Base-by-base conservation (phyloP, 1,140 invertebrate species). In the Aporrectodea caliginosa region DNA sequence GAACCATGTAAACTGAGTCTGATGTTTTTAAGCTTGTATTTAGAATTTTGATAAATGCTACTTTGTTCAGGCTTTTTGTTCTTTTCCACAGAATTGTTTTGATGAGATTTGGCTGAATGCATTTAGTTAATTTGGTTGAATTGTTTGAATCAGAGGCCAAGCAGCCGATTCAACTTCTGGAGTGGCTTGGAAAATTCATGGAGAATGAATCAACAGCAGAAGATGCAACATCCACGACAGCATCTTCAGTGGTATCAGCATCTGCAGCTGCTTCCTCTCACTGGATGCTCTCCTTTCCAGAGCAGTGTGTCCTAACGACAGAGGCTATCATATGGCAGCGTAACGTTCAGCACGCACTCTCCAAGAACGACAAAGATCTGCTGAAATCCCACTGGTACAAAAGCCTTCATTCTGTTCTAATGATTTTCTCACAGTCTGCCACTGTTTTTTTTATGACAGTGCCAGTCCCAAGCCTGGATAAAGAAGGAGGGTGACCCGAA, bases 321-420 rank as follows among this genome's bases (percentile, higher is more conserved):
- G 87, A 88, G 75, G 84, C 83, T 1, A 84, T 88, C n/a, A 80
- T 87, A 58, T 88, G 85, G 85, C 83, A 85, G 77, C 77, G 84
- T 35, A 75, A 74, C 27, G 82, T 87, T 29, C 80, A 79, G 31
- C 79, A 80, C 16, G 77, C 75, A 43, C 82, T 88, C 12, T 84
- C 85, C 73, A 85, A 84, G 77, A 68, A 70, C n/a, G 78, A 81
- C 30, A 35, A 34, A 69, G 74, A 69, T 35, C 72, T 43, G 32
- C 69, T 81, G 31, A 70, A 35, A 69, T 30, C 35, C 22, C 31
- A 68, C 0, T 72, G 75, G 80, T 79, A 75, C 27, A 31, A 2
- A 69, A 69, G 14, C 58, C 27, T 69, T 14, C 14, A 69, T 69
- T 14, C 14, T 69, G 58, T 69, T 14, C 27, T 69, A 16, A 69